Percentiles rank a stretch among this genome's conserved stretches.
phyloP scores from a whole-genome alignment of 2,888 invertebrate species.

The Crioceris asparagi region DNA sequence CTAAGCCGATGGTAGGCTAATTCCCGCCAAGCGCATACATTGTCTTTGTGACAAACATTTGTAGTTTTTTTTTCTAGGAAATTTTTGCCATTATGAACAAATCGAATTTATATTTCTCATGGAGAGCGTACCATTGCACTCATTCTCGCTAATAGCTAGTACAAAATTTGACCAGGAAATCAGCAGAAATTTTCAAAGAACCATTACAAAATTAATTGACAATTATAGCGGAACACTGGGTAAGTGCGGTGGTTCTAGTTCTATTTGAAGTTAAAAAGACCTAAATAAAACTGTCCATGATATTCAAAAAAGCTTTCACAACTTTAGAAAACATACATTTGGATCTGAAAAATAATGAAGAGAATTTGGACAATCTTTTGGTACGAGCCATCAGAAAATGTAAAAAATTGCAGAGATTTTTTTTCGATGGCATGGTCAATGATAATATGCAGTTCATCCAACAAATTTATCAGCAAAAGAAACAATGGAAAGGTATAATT shows the following conservation, averaged over 20 bases:
- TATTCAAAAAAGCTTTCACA: too few relatives aligned
- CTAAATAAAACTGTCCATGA: too few relatives aligned
- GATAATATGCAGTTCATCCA: constrained; percentile 35
- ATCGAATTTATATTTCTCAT: constrained; percentile 35
- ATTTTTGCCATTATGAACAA: constrained; percentile 39
- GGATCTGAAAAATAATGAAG: constrained; percentile 39
- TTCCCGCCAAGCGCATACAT: too few relatives aligned
- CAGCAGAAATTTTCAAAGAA: constrained; percentile 38
- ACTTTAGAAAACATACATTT: constrained; percentile 36
- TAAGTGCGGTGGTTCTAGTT: constrained; percentile 18
- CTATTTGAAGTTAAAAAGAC: not conserved
- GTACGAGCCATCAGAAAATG: constrained; percentile 34
- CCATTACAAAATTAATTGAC: constrained; percentile 34
- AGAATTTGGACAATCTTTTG: constrained; percentile 39
- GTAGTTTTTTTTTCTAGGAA: constrained; percentile 20
- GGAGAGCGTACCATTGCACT: constrained; percentile 38
- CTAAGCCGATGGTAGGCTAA: too few relatives aligned
- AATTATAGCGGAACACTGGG: constrained; percentile 39
- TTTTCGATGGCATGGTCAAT: constrained; percentile 40
- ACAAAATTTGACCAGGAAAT: constrained; percentile 40
- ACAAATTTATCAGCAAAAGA: constrained; percentile 19
- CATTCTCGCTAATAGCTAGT: constrained; percentile 38
- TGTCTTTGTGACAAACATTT: too few relatives aligned
- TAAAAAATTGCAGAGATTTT: constrained; percentile 34
- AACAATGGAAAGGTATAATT: not conserved